Conservation (phyloP, 2,113 vertebrate genomes). For the Megalops atlanticus region DNA sequence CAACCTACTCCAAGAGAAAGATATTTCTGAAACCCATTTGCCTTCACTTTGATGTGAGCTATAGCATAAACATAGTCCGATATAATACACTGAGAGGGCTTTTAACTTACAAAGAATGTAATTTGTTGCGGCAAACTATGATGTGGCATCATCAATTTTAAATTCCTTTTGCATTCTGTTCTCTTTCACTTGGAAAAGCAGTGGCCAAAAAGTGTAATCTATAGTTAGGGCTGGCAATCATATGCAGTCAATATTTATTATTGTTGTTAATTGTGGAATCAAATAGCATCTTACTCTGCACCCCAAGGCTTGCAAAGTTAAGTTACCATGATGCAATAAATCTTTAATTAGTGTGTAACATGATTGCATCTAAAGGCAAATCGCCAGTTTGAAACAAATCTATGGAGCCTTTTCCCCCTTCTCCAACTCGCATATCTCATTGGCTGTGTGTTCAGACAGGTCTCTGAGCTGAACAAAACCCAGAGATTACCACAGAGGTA, state of each 20-base stretch:
- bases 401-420: background rate
- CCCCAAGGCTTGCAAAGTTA: slow-evolving; percentile 27
- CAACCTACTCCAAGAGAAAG: background rate
- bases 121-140: background rate
- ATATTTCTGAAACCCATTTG: background rate
- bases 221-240: background rate
- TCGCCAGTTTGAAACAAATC: background rate
- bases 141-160: background rate
- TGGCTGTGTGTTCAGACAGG: background rate
- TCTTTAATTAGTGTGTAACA: slow-evolving; percentile 29
- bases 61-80: background rate
- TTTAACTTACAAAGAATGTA: too few relatives aligned
- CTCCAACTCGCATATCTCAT: background rate
- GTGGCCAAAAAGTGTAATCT: background rate
- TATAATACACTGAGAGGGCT: background rate
- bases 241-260: background rate
- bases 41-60: background rate
- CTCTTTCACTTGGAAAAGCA: background rate
- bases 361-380: slow-evolving; percentile 35
- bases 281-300: background rate
- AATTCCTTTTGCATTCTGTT: background rate
- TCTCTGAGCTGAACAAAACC: background rate
- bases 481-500: slow-evolving; percentile 9
- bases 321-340: slow-evolving; percentile 28
- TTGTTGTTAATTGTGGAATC: background rate